Conservation (phyloP, 2,113 vertebrate genomes). For the Phrynosoma platyrhinos region DNA sequence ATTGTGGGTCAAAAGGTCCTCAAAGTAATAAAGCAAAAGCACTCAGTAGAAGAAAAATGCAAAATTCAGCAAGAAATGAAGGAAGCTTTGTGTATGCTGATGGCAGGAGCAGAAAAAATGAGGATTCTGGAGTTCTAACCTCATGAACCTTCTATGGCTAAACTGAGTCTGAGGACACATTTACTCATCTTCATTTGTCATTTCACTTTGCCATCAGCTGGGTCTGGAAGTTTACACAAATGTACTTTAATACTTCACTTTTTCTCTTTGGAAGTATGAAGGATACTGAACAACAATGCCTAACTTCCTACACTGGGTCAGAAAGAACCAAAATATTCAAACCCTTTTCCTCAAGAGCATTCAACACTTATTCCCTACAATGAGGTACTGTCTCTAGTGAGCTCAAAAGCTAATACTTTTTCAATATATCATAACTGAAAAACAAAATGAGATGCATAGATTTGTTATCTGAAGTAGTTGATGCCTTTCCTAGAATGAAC, state of each 20-base stretch:
- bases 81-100: background rate
- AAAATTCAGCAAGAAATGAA: background rate
- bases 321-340: background rate
- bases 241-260: background rate
- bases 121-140: background rate
- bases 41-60: constrained; percentile 14
- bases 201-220: background rate
- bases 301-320: background rate
- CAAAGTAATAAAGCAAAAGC: background rate
- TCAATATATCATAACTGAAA: background rate
- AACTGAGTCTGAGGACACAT: background rate
- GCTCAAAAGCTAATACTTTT: background rate
- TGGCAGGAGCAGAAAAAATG: background rate
- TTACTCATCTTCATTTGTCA: background rate
- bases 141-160: background rate
- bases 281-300: background rate
- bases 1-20: background rate
- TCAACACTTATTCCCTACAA: background rate
- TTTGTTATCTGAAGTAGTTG: background rate
- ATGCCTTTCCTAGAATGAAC: background rate
- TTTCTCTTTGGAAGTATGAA: background rate
- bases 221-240: background rate
- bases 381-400: background rate
- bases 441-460: background rate
- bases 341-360: background rate